Conservation (phyloP, 2,797 vertebrate species). For the Netta rufina region DNA sequence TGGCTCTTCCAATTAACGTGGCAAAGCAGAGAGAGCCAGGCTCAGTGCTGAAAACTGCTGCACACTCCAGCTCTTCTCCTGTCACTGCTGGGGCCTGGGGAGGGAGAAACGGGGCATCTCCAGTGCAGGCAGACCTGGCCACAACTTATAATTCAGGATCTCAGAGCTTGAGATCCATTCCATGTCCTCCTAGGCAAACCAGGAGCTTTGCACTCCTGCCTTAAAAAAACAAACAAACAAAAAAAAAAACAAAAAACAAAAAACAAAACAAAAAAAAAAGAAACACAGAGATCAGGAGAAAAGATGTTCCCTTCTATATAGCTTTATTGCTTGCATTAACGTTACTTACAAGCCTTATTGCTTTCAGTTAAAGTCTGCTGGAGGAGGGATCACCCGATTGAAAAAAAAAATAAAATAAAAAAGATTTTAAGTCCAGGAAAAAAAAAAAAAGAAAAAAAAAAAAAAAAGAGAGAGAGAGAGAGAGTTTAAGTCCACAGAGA, state of each 20-base stretch:
- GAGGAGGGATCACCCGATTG: background rate
- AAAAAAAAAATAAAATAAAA: no score
- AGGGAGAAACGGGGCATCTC: background rate
- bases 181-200: background rate
- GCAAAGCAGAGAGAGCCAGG: background rate
- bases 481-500: no score
- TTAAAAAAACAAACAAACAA: background rate
- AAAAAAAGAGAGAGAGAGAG: no score
- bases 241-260: no score
- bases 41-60: background rate
- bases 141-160: background rate
- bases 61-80: background rate
- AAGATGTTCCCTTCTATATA: background rate
- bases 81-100: background rate
- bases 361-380: background rate
- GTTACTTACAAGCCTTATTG: background rate
- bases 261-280: no score
- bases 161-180: background rate
- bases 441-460: no score
- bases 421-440: background rate
- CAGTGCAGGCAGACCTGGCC: background rate
- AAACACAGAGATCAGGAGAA: background rate
- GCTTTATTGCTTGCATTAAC: background rate
- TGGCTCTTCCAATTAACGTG: background rate
- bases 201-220: background rate